Evolutionary conservation across 1,140 invertebrate species (phyloP).

Genomic region (Mamestra configurata): DNA sequence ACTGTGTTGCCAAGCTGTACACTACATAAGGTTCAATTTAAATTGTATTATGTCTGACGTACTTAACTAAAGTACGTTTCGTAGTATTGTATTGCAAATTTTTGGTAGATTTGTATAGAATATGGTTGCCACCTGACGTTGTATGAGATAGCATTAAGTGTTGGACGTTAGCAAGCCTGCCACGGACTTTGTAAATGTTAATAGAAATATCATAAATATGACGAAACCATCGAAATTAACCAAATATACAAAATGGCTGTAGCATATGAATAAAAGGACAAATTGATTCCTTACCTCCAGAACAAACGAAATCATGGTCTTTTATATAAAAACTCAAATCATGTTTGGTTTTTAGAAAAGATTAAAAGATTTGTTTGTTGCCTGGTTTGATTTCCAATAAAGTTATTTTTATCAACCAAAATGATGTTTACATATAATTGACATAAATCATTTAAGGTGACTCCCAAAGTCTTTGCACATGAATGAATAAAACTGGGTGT

Average conservation of each 20-base stretch:
- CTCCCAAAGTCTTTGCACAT: too few relatives aligned
- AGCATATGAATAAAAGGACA: not conserved
- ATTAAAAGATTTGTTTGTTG: not conserved
- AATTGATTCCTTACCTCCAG: not conserved
- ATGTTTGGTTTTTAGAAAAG: not conserved
- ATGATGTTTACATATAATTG: too few relatives aligned
- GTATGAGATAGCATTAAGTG: not conserved
- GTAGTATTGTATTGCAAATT: constrained; percentile 18
- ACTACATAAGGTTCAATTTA: constrained; percentile 22
- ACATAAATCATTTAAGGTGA: too few relatives aligned
- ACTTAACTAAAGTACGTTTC: constrained; percentile 17
- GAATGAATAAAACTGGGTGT: not conserved
- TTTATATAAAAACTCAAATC: too few relatives aligned
- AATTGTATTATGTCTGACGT: not conserved
- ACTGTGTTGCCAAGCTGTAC: not conserved
- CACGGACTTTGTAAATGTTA: not conserved
- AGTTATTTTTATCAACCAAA: too few relatives aligned
- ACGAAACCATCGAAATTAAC: constrained; percentile 6
- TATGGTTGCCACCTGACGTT: not conserved
- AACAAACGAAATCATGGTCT: not conserved
- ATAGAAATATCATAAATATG: not conserved
- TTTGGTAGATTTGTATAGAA: not conserved
- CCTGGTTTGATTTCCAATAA: too few relatives aligned
- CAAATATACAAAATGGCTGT: constrained; percentile 8
- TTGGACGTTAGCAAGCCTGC: constrained; percentile 3